Evolutionary conservation across 2,113 vertebrate genomes (phyloP).

Genomic region (Geococcyx californianus): DNA sequence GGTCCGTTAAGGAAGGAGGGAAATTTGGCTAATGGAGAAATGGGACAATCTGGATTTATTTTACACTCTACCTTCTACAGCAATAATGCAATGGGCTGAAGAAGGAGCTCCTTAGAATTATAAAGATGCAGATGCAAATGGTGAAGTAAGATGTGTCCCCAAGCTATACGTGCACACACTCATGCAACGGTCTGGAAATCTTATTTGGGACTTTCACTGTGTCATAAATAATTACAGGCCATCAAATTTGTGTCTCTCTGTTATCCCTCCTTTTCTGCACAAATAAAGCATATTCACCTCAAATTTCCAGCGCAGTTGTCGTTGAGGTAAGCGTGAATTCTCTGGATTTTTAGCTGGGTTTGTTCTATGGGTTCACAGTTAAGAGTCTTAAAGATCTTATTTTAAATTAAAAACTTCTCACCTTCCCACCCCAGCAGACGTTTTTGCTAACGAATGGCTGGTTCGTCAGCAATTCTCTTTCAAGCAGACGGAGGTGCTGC

Average conservation of each 20-base stretch:
- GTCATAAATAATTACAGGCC: background rate
- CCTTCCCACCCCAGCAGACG: slow-evolving; percentile 18
- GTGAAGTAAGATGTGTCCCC: background rate
- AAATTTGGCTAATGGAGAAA: background rate
- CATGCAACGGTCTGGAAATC: background rate
- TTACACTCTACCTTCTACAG: background rate
- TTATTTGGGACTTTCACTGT: background rate
- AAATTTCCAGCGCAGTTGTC: background rate
- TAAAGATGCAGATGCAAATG: background rate
- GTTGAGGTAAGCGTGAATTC: background rate
- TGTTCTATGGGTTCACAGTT: background rate
- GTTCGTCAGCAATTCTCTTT: slow-evolving; percentile 20
- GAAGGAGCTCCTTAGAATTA: background rate
- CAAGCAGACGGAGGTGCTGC: background rate
- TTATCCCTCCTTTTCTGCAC: background rate
- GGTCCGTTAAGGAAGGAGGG: background rate
- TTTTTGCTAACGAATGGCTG: slow-evolving; percentile 8
- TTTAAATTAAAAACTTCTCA: slow-evolving; percentile 46
- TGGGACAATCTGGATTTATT: background rate
- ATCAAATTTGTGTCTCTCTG: background rate
- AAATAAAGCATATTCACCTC: background rate
- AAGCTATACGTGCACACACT: background rate
- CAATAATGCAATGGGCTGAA: background rate
- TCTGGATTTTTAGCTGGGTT: background rate
- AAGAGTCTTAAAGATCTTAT: background rate